Evolutionary conservation across 1,140 invertebrate species (phyloP), one percentile per base, ranked within the genome.

Genomic region (Drosophila grimshawi): DNA sequence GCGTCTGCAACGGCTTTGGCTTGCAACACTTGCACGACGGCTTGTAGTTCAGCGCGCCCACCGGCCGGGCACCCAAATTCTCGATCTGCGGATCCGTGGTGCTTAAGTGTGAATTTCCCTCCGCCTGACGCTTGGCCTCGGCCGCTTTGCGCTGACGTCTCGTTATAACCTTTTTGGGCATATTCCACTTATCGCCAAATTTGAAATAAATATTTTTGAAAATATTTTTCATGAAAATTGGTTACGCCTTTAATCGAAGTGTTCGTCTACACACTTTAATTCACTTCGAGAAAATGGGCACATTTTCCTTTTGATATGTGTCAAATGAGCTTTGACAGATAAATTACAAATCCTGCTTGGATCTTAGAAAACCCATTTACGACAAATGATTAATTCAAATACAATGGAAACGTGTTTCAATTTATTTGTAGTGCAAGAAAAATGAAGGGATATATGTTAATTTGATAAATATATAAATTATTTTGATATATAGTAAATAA

Each of bases 121-220:
- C 11, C 0, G 10, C 46, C 4, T 43, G 32, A 2, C 65, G 68
- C n/a, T 51, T 76, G 3, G 55, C 55, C 32, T 81, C 55, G 0
- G 65, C 83, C 0, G 79, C 79, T 43, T 82, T 86, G 29, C 82
- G 72, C 43, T 86, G 82, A 29, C 82, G 79, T 11, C 83, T 53
- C n/a, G 76, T 86, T 2, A 82, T 63, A 2, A 82, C 83, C 11
- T 77, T 86, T 41, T 52, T 79, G 3, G 83, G 71, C 82, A 88
- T 65, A 19, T 43, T 43, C 6, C 8, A 29, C n/a, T 51, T 2
- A 56, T 11, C 45, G 8, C n/a, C 2, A 60, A 46, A 32, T 45
- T 45, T 37, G 35, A 0, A 41, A 57, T 61, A 32, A 39, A 57
- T 45, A 53, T 37, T 49, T 64, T 6, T 41, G 8, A 35, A n/a